Evolutionary conservation across 2,113 vertebrate genomes (phyloP), one percentile per base, ranked within the genome.

Genomic region (Varanus salvator): DNA sequence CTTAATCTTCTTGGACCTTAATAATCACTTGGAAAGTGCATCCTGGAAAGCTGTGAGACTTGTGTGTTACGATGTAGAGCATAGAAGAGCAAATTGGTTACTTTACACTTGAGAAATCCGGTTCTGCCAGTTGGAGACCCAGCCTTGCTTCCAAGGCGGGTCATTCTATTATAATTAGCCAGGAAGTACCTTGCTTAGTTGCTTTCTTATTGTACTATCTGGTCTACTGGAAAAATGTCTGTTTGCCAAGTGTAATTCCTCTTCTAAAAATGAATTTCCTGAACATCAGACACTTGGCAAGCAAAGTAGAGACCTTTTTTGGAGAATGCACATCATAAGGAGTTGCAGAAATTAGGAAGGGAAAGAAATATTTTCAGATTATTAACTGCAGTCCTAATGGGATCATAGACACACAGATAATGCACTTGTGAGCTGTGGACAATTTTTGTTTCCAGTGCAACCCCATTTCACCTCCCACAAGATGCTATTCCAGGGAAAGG

Each of bases 41-140:
- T 94, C 93, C 93, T 91, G 60, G 84, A 95, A 87, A 91, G 92
- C 34, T 8, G 69, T 2, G 44, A 93, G 95, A 85, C 94, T 90
- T 87, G 90, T 86, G 92, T 90, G 88, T 92, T 88, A 78, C 93
- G 86, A 94, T 83, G 89, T 84, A 91, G 38, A 68, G 72, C 82
- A 69, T 68, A 92, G 92, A 21, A 88, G 44, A 85, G 92, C 91
- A 91, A 92, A 95, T 94, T 81, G 95, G 94, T 97, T 96, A 81
- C 96, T 96, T 96, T 90, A 92, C 93, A 6, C 93, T 87, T 94
- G 96, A 97, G 97, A 97, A 97, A 97, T 98, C 97, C 96, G 93
- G 97, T 97, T 96, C 90, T 97, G 95, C 97, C 95, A 96, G 97
- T 97, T 96, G 88, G 82, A 95, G 92, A 92, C 94, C 92, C 97